Evolutionary conservation across 2,888 invertebrate genomes (phyloP).

Genomic region (Plagodis pulveraria): DNA sequence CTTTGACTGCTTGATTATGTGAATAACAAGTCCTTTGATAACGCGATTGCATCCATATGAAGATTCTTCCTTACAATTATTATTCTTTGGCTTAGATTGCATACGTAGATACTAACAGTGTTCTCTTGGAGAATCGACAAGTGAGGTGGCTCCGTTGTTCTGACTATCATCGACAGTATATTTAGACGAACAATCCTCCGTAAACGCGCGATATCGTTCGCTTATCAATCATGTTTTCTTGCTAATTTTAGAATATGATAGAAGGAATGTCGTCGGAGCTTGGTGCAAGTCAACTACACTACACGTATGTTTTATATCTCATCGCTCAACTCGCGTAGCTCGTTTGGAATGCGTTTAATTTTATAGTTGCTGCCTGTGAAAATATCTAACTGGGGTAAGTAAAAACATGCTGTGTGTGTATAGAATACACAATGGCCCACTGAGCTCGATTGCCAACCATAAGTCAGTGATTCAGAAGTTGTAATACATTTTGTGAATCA

Average conservation of each 20-base stretch:
- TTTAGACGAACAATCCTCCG: slow-evolving; percentile 56
- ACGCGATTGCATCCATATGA: slow-evolving; percentile 11
- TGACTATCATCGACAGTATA: slow-evolving; percentile 57
- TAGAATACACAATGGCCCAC: slow-evolving; percentile 37
- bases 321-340: slow-evolving; percentile 27
- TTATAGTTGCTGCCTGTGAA: slow-evolving; percentile 32
- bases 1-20: slow-evolving; percentile 28
- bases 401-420: slow-evolving; percentile 25
- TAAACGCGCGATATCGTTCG: slow-evolving; percentile 51
- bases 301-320: slow-evolving; percentile 38
- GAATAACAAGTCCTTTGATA: slow-evolving; percentile 34
- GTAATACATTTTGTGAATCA: slow-evolving; percentile 51
- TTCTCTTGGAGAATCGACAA: too few species aligned
- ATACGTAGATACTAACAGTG: too few species aligned
- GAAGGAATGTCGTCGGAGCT: slow-evolving; percentile 44
- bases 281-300: slow-evolving; percentile 1
- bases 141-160: slow-evolving; percentile 43
- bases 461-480: slow-evolving; percentile 11
- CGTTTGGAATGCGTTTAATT: slow-evolving; percentile 37
- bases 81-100: too few species aligned
- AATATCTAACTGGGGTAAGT: slow-evolving; percentile 28
- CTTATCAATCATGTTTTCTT: slow-evolving; percentile 57
- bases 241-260: slow-evolving; percentile 62
- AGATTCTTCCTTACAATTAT: slow-evolving; percentile 33
- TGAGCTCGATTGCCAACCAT: slow-evolving; percentile 35